These are phyloP conservation scores for fruit fly (Drosophila melanogaster) DNA, from an alignment of 1,140 invertebrate species.

Conservation along the genomic window Release_6_plus_ISO1_MT NT_033777.3:30524001-30524500, in stretches of 20 bases:
- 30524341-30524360: conserved; percentile 47
- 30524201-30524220: conserved; percentile 73
- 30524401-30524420: conserved; percentile 1
- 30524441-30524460: background rate
- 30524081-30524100: background rate
- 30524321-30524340: conserved; percentile 34
- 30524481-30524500: conserved; percentile 28
- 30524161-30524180: conserved; percentile 10
- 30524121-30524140: background rate
- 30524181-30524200: conserved; percentile 63
- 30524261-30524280: conserved; percentile 1
- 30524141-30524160: background rate
- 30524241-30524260: conserved; percentile 33
- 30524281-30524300: conserved; percentile 15
- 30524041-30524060: background rate
- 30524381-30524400: conserved; percentile 26
- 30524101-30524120: too few species aligned
- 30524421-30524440: conserved; percentile 6
- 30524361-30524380: conserved; percentile 40
- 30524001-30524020: conserved; percentile 15
- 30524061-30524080: background rate
- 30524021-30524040: conserved; percentile 22
- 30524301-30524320: conserved; percentile 34
- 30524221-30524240: conserved; percentile 70
- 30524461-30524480: conserved; percentile 16